A percentile compares a stretch with the other conserved stretches of the same genome.
These are phyloP conservation scores for Scaptomyza parva DNA, from an alignment of 2,888 invertebrate species.

Conservation along the genomic window DNA sequence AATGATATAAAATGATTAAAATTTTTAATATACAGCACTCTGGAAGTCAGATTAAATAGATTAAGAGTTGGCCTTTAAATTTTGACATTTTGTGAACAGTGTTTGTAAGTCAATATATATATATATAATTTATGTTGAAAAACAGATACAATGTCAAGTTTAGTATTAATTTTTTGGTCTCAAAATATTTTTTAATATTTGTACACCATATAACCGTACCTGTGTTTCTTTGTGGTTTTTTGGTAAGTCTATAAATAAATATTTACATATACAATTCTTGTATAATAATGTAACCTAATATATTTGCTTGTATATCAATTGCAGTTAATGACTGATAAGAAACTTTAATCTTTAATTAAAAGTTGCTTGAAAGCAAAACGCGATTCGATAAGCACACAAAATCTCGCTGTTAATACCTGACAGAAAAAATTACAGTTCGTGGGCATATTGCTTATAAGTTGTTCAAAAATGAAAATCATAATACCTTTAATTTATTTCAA, in stretches of 20 bases:
- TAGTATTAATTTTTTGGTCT: background rate
- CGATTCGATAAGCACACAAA: slow-evolving; percentile 69
- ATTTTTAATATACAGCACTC: too few species aligned
- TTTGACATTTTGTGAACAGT: too few species aligned
- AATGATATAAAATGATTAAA: too few species aligned
- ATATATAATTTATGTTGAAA: too few species aligned
- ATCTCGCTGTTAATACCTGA: slow-evolving; percentile 48
- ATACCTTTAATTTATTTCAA: background rate
- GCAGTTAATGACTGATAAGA: slow-evolving; percentile 73
- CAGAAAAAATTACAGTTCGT: slow-evolving; percentile 81
- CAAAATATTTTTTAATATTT: background rate
- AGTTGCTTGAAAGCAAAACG: slow-evolving; percentile 69
- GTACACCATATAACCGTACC: background rate
- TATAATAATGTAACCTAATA: background rate
- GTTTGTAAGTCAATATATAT: too few species aligned
- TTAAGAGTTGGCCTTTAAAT: too few species aligned
- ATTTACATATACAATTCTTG: background rate
- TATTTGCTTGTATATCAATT: slow-evolving; percentile 43
- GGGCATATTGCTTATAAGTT: slow-evolving; percentile 24
- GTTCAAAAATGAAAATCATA: background rate
- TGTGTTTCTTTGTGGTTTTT: background rate
- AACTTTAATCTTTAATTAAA: slow-evolving; percentile 74
- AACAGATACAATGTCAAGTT: background rate
- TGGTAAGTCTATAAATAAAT: background rate
- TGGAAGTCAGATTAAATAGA: too few species aligned